Base-by-base conservation (phyloP, 2,113 vertebrate genomes). In the Orientallactaga bullata region DNA sequence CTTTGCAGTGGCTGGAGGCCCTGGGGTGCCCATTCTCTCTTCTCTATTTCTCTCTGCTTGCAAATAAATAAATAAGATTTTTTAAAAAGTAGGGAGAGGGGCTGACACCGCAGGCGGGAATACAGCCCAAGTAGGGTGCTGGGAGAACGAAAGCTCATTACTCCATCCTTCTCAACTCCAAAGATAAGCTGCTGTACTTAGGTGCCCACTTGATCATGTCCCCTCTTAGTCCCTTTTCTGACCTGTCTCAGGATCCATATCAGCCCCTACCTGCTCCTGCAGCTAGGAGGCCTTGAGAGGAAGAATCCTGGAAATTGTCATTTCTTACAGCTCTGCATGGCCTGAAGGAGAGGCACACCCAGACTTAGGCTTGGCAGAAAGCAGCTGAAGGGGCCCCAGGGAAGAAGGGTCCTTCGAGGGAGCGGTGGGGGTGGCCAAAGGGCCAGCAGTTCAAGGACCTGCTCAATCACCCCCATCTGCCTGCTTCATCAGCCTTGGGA, bases 361-460 rank as follows among this genome's bases (percentile, higher is more conserved):
- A 66, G 77, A 87, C 71, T 61, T 93, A 77, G 60, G 63, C 78
- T 90, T 82, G 69, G 73, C 83, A 80, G 95, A 90, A 80, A 85
- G 39, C 81, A 78, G 37, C 55, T 28, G n/a, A 83, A 76, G 71
- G 85, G 39, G 55, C 35, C 28, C 39, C 37, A 28, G 58, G 7
- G 65, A 35, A 88, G 12, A 47, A 77, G 18, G 63, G 65, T 37
- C 71, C 72, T 76, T 69, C 68, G 79, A 42, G 18, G 26, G 35
- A 35, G 11, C n/a, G 10, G 7, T 11, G 42, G 39, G n/a, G 39
- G 20, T 69, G 47, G 42, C n/a, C 79, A 77, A 89, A 94, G 61
- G 82, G 32, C 60, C 73, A 69, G 74, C 55, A 18, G 47, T 91
- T 92, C 73, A 93, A 37, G 74, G 83, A 60, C 58, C 47, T 78